Conservation (phyloP, 2,888 invertebrate species). For the Zaprionus bogoriensis region DNA sequence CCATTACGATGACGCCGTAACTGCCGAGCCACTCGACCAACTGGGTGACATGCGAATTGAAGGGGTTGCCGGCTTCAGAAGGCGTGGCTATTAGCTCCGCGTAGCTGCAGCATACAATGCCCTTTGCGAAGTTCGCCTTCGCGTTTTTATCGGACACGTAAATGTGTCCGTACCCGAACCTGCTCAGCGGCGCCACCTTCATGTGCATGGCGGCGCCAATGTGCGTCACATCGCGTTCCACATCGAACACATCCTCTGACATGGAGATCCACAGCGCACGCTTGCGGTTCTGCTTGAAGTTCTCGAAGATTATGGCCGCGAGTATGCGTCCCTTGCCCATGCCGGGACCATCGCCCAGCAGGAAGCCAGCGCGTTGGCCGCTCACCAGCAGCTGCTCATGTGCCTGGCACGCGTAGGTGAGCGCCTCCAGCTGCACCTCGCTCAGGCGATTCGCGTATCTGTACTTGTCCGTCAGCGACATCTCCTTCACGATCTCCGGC, state of each 20-base stretch:
- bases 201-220: constrained; percentile 94
- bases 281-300: constrained; percentile 94
- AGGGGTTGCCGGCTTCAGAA: constrained; percentile 86
- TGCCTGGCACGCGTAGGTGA: constrained; percentile 97
- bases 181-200: constrained; percentile 93
- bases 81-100: constrained; percentile 99
- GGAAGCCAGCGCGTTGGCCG: constrained; percentile 95
- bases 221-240: constrained; percentile 96
- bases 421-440: constrained; percentile 97
- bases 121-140: constrained; percentile 94
- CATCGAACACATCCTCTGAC: constrained; percentile 98
- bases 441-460: constrained; percentile 93
- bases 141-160: constrained; percentile 95
- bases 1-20: constrained; percentile 98
- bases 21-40: constrained; percentile 98
- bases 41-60: constrained; percentile 96
- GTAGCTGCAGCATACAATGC: constrained; percentile 98
- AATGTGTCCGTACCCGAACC: constrained; percentile 99
- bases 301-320: constrained; percentile 98
- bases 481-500: constrained; percentile 93
- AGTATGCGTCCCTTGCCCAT: constrained; percentile 99
- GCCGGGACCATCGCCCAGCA: constrained; percentile 98
- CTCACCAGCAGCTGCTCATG: constrained; percentile 95
- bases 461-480: constrained; percentile 91
- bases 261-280: constrained; percentile 98